Conservation (phyloP, 2,888 invertebrate genomes). For the Cataglyphis albicans region DNA sequence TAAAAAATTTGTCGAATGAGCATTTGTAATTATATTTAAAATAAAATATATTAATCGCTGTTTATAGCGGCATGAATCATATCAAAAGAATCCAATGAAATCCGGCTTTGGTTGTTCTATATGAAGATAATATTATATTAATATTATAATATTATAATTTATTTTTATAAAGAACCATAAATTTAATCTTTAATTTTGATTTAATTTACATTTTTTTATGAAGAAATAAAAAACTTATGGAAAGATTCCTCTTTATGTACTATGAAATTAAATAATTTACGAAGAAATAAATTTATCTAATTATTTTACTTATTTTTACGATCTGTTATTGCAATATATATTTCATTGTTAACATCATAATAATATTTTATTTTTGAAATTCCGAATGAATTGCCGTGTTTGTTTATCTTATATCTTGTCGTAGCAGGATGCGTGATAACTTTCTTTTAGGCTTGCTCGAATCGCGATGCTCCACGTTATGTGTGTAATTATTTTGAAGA, state of each 20-base stretch:
- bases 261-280: not conserved
- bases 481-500: not conserved
- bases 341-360: not conserved
- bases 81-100: conserved; percentile 1
- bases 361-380: not conserved
- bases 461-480: not conserved
- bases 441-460: not conserved
- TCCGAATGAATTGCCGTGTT: not conserved
- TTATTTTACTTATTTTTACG: not conserved
- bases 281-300: not conserved
- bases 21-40: not conserved
- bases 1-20: not conserved
- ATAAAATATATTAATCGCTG: not conserved
- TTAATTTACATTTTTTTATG: not conserved
- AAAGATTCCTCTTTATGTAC: not conserved
- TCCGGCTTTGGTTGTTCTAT: not conserved
- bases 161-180: not conserved
- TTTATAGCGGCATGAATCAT: not conserved
- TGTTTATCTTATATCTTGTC: not conserved
- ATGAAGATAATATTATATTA: not conserved
- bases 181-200: not conserved
- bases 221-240: not conserved
- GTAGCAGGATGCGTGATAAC: conserved; percentile 20
- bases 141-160: not conserved
- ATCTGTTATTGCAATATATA: not conserved